Evolutionary conservation across 30 jellyfish, hydroid and myxozoan genomes (phyloP), one percentile per base, ranked within the genome.

Genomic region (Mastigias papua): DNA sequence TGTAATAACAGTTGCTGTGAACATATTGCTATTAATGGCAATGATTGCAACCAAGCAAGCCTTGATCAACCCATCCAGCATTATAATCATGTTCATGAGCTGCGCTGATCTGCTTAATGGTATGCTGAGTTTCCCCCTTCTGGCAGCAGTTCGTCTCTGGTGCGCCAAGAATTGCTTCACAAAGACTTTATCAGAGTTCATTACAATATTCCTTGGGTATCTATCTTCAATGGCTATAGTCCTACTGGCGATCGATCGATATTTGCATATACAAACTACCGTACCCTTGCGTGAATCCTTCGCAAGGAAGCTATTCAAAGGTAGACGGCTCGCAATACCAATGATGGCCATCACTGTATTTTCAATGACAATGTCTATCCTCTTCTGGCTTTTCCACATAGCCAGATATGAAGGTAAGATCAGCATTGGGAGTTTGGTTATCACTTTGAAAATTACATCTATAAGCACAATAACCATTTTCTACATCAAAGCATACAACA

Each of bases 211-310:
- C 17, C 27, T 54, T 16, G 67, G 27, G 67, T 54, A 54, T 21
- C 77, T 10, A 7, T 66, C 51, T 15, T 20, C 77, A 66, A 20
- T 66, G 34, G 23, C 42, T 2, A 25, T 33, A 25, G 17, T 58
- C 27, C 48, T 78, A n/a, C 57, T 78, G 20, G 76, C 89, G 1
- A 25, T 31, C 25, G 89, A 78, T 63, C 33, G 89, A 57, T 78
- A 15, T 35, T n/a, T 51, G 30, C 67, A 54, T 21, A 54, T 54
- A 21, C 27, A 21, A 21, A 54, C 67, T 5, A 54, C 67, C 7
- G 23, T 54, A 5, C 27, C 67, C 2, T 3, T 11, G 2, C 23
- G 67, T 11, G 27, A 54, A 54, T 54, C 67, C 20, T 16, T 21
- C 27, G 17, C 17, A 16, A 54, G 27, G 25, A 54, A 54, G 67